phyloP scores from a whole-genome alignment of 2,113 vertebrate genomes.

The Leptodactylus fuscus region DNA sequence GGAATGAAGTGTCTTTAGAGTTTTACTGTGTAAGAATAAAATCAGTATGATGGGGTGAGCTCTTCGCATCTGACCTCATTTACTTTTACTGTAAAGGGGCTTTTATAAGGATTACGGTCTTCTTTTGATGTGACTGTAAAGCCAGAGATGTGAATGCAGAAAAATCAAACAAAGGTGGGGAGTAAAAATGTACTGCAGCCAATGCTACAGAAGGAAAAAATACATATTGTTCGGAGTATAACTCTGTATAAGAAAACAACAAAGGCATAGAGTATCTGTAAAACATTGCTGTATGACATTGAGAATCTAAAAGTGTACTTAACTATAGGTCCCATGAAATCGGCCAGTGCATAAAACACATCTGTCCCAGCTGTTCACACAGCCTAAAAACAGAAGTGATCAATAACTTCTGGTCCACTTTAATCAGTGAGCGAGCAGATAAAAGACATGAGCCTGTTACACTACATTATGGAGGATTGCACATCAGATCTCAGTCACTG shows the following conservation, averaged over 20 bases:
- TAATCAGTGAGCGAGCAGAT: too few relatives aligned
- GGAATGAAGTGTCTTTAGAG: constrained; percentile 23
- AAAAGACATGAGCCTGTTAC: too few relatives aligned
- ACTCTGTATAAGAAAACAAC: background rate
- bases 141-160: background rate
- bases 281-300: background rate
- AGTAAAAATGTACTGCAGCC: background rate
- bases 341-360: too few relatives aligned
- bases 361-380: too few relatives aligned
- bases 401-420: too few relatives aligned
- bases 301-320: background rate
- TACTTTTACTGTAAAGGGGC: constrained; percentile 41
- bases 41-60: constrained; percentile 27
- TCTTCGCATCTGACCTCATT: constrained; percentile 36
- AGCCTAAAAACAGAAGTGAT: too few relatives aligned
- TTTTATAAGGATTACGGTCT: constrained; percentile 42
- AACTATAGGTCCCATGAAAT: too few relatives aligned
- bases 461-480: too few relatives aligned
- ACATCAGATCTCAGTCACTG: too few relatives aligned
- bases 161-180: background rate
- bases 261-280: background rate
- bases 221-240: background rate
- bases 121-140: constrained; percentile 46
- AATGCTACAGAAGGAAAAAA: background rate
- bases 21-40: constrained; percentile 16